A percentile compares a stretch with the other conserved stretches of the same genome.
phyloP scores from a whole-genome alignment of 2,113 vertebrate species.

The Blennius ocellaris region DNA sequence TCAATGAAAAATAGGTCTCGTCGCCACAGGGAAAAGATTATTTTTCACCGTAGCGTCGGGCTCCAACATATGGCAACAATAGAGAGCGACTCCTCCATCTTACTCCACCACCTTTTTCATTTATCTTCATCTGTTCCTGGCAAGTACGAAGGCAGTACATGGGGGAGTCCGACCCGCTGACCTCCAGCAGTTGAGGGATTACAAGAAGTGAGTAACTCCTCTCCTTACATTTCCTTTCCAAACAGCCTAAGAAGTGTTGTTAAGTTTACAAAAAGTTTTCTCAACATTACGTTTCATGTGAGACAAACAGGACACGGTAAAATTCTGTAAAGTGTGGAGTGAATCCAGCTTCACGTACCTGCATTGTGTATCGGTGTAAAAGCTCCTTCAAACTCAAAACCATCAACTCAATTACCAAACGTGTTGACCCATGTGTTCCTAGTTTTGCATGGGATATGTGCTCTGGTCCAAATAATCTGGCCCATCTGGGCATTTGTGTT shows the following conservation, averaged over 20 bases:
- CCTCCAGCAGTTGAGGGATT: conserved; percentile 5
- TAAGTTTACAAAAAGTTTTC: background rate
- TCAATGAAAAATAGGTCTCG: conserved; percentile 9
- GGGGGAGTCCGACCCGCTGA: conserved; percentile 28
- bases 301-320: too few relatives aligned
- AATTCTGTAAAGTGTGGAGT: too few relatives aligned
- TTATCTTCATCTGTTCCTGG: conserved; percentile 23
- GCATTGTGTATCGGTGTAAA: too few relatives aligned
- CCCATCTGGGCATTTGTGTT: too few relatives aligned
- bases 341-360: too few relatives aligned
- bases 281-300: too few relatives aligned
- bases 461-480: too few relatives aligned
- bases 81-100: conserved; percentile 33
- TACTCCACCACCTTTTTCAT: conserved; percentile 10
- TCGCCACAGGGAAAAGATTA: conserved; percentile 9
- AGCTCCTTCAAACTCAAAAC: too few relatives aligned
- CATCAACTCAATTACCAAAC: too few relatives aligned
- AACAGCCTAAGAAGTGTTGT: background rate
- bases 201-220: background rate
- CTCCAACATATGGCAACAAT: conserved; percentile 65
- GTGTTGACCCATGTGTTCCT: too few relatives aligned
- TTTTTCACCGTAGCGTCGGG: conserved; percentile 39
- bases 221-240: background rate
- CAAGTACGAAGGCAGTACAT: conserved; percentile 5
- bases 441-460: too few relatives aligned